Base-by-base conservation (phyloP, 2,113 vertebrate genomes). In the Canis aureus region DNA sequence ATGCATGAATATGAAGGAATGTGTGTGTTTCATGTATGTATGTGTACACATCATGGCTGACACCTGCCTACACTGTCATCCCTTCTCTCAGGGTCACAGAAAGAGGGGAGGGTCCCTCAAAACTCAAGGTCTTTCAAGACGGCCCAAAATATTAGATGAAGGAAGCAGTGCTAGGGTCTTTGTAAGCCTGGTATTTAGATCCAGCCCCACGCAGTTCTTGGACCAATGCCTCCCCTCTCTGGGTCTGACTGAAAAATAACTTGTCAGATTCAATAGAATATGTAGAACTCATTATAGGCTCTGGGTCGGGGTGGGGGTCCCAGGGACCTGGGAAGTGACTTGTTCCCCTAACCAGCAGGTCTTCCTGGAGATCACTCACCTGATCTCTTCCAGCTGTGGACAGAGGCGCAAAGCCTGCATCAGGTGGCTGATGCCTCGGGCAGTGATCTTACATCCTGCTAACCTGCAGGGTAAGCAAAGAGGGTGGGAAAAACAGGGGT, bases 331-430 rank as follows among this genome's bases (percentile, higher is more conserved):
- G 62, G 25, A 11, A 83, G 17, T 62, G 67, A 43, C 15, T 43
- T n/a, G 38, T 73, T 20, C 53, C 23, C 19, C 16, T 64, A 71
- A 62, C 53, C 53, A 51, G 27, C 0, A 22, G 29, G 12, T 11
- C 80, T 19, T 55, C 38, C 23, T 20, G 29, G 22, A 49, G 53
- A 25, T 9, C 62, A 98, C 98, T 98, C 99, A 99, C 99, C 99
- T 99, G 90, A 99, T 97, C 74, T 99, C 99, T 91, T 99, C 98
- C 83, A 99, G 98, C 66, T 98, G 91, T 12, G 96, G 98, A 92
- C 99, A 99, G 74, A 96, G 92, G 25, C 98, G 95, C 20, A 99
- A 98, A 95, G 99, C 98, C 78, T 97, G 98, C 15, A 98, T 93
- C 98, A 99, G 98, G 92, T 93, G 23, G 49, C 93, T 91, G 84